A percentile compares a stretch with the other conserved stretches of the same genome.
Conservation (phyloP, 2,888 invertebrate genomes). For the Boloria selene region DNA sequence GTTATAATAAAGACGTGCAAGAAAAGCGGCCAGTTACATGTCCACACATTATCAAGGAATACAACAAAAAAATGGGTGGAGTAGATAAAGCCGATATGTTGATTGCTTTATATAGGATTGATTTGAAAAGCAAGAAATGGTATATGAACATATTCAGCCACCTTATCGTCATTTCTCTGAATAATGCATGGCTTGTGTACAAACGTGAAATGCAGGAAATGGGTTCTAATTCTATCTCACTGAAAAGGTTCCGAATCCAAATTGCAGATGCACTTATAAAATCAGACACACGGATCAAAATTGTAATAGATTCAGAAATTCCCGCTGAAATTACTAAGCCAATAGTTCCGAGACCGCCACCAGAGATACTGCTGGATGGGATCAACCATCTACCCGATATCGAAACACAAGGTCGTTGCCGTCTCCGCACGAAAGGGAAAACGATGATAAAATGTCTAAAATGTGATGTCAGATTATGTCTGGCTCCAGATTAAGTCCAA, state of each 20-base stretch:
- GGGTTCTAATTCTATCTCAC: too few species aligned
- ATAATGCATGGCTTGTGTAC: constrained; percentile 28
- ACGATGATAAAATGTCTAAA: constrained; percentile 11
- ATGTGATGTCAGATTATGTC: not conserved
- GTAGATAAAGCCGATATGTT: not conserved
- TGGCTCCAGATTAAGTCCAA: too few species aligned
- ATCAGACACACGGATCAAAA: not conserved
- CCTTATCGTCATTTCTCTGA: constrained; percentile 23
- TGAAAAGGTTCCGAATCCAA: constrained; percentile 10
- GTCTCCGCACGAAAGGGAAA: constrained; percentile 7
- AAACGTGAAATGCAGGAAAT: constrained; percentile 11
- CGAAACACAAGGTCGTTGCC: constrained; percentile 13
- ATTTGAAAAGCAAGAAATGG: constrained; percentile 36
- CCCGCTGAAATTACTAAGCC: too few species aligned
- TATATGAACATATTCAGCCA: constrained; percentile 36
- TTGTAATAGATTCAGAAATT: too few species aligned
- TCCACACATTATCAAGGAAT: constrained; percentile 35
- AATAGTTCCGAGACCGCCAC: too few species aligned
- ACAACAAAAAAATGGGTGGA: constrained; percentile 35
- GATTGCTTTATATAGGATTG: constrained; percentile 25
- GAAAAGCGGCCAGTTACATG: constrained; percentile 26
- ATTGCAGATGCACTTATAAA: constrained; percentile 20
- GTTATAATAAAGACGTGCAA: constrained; percentile 32
- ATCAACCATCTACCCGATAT: too few species aligned
- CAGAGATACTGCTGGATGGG: too few species aligned